These are phyloP conservation scores for Ciconia stormi DNA, from an alignment of 2,113 vertebrate species.

Conservation along the genomic window DNA sequence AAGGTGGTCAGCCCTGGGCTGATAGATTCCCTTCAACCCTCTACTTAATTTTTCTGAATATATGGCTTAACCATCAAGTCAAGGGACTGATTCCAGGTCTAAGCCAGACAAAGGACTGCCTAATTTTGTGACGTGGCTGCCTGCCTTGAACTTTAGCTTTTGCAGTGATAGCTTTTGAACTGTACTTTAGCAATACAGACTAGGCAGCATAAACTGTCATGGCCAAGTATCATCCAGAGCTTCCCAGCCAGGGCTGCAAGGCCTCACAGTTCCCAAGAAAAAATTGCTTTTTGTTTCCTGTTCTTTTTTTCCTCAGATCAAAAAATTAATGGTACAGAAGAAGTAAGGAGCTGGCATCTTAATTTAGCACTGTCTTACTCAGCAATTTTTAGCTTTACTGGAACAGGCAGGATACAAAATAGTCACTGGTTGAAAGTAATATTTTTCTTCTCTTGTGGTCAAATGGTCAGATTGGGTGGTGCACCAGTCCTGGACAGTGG, in stretches of 20 bases:
- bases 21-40: background rate
- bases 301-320: background rate
- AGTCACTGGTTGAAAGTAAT: background rate
- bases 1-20: background rate
- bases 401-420: background rate
- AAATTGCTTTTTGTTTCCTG: background rate
- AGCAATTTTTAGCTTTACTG: background rate
- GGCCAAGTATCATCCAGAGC: background rate
- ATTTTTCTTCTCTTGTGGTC: background rate
- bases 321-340: background rate
- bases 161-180: background rate
- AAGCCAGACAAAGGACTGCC: background rate
- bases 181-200: background rate
- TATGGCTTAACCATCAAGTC: background rate
- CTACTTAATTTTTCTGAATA: background rate
- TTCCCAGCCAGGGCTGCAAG: background rate
- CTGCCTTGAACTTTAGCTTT: background rate
- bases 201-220: background rate
- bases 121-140: background rate
- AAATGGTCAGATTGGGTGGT: background rate
- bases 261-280: background rate
- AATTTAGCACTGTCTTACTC: background rate
- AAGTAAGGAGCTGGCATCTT: background rate
- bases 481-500: rapidly evolving
- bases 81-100: background rate